Base-by-base conservation (phyloP, 1,140 invertebrate genomes). In the Holcopasites calliopsidis region DNA sequence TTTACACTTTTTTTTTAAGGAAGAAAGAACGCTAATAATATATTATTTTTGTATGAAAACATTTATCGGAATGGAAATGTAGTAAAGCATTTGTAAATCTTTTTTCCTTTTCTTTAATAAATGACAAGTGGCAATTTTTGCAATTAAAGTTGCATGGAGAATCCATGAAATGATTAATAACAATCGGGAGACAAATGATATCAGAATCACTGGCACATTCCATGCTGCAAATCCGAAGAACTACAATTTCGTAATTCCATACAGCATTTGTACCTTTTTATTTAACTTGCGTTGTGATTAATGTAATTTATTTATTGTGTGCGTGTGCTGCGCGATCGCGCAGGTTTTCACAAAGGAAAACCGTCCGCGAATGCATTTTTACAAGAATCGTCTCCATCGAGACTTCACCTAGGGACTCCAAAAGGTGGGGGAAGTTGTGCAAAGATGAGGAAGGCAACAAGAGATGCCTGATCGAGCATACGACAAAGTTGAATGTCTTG, bases 181-280 rank as follows among this genome's bases (percentile, higher is more conserved):
- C 13, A 62, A 10, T 42, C 26, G 18, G n/a, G n/a, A 42, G 28
- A 60, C 35, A 75, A 58, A 82, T 62, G 58, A 74, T 72, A 78
- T 57, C 33, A 62, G 49, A 58, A 76, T 50, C 73, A 40, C 44
- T 68, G 60, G 49, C 75, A 86, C 86, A 87, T 87, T 87, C 83
- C 86, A 85, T 64, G 57, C 70, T 65, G 73, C 69, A 74, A 70
- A 80, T 79, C 70, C 69, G 52, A 65, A 72, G 42, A 65, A 44
- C 50, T 42, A 71, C 76, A 78, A 76, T 79, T 66, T 78, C 70
- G 65, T 87, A 88, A 87, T 88, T n/a, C 87, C 85, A 79, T 77
- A 60, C 72, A 84, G 80, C 76, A 88, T 88, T 88, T 84, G 71
- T 83, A 82, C 73, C 70, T 77, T 85, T 40, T 49, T 49, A 62